A percentile compares a stretch with the other conserved stretches of the same genome.
phyloP scores from a whole-genome alignment of 2,888 invertebrate species.

The Euzetes globulus region DNA sequence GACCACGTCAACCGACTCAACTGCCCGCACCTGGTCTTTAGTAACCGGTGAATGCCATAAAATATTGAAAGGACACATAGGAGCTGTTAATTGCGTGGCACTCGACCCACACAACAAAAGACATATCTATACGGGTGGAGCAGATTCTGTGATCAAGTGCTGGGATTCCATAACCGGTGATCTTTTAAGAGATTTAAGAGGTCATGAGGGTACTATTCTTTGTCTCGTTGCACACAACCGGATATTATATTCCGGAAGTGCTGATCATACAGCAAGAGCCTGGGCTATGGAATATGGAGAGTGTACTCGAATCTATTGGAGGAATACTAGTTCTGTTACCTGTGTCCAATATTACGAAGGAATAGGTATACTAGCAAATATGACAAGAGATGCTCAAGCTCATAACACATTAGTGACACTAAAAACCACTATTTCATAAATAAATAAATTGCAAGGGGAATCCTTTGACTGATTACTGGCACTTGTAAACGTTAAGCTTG shows the following conservation, averaged over 20 bases:
- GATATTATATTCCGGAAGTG: slow-evolving; percentile 51
- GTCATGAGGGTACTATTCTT: slow-evolving; percentile 49
- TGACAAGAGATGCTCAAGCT: too few species aligned
- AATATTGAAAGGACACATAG: slow-evolving; percentile 48
- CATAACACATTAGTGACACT: too few species aligned
- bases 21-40: slow-evolving; percentile 51
- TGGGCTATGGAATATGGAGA: slow-evolving; percentile 54
- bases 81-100: slow-evolving; percentile 51
- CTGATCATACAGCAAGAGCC: slow-evolving; percentile 51
- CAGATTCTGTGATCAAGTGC: slow-evolving; percentile 49
- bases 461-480: too few species aligned
- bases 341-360: slow-evolving; percentile 50
- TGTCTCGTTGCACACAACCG: slow-evolving; percentile 49
- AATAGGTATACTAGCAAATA: too few species aligned
- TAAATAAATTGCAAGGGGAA: too few species aligned
- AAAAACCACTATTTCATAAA: too few species aligned
- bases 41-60: slow-evolving; percentile 48
- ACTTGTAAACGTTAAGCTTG: too few species aligned
- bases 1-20: slow-evolving; percentile 51
- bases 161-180: slow-evolving; percentile 50
- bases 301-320: slow-evolving; percentile 50
- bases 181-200: slow-evolving; percentile 47
- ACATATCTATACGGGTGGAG: slow-evolving; percentile 50
- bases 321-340: slow-evolving; percentile 51
- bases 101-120: slow-evolving; percentile 48